Percentiles rank a stretch among this genome's conserved stretches.
Conservation (phyloP, 2,888 invertebrate species). For the Rhagophthalmus giganteus region DNA sequence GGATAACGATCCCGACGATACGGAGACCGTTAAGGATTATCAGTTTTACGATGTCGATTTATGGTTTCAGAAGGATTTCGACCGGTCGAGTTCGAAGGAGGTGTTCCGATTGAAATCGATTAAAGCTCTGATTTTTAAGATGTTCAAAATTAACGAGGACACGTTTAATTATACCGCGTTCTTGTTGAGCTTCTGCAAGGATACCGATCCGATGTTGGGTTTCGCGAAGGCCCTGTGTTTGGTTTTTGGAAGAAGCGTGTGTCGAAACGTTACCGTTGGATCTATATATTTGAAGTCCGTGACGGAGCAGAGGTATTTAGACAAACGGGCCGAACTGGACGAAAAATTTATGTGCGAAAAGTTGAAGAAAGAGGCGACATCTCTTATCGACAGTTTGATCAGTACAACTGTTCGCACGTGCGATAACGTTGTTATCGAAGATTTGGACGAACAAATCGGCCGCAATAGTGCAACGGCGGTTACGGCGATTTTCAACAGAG, state of each 20-base stretch:
- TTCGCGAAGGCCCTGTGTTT: constrained; percentile 63
- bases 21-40: constrained; percentile 50
- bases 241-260: constrained; percentile 60
- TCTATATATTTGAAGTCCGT: constrained; percentile 53
- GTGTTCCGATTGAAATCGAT: constrained; percentile 43
- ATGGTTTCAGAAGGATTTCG: constrained; percentile 54
- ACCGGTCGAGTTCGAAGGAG: constrained; percentile 18
- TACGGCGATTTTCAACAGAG: not conserved
- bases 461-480: constrained; percentile 7
- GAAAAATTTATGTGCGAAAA: constrained; percentile 26
- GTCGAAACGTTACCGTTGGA: constrained; percentile 58
- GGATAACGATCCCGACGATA: constrained; percentile 54
- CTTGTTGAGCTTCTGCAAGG: constrained; percentile 66
- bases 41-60: constrained; percentile 48
- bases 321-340: constrained; percentile 28
- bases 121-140: constrained; percentile 62
- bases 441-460: constrained; percentile 16
- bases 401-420: constrained; percentile 42
- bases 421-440: constrained; percentile 44
- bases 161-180: constrained; percentile 65
- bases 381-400: constrained; percentile 38
- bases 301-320: constrained; percentile 29
- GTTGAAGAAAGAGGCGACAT: constrained; percentile 34
- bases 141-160: constrained; percentile 58
- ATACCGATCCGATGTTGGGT: constrained; percentile 58